Evolutionary conservation across 1,140 invertebrate species (phyloP).

Genomic region (Ceratina calcarata): DNA sequence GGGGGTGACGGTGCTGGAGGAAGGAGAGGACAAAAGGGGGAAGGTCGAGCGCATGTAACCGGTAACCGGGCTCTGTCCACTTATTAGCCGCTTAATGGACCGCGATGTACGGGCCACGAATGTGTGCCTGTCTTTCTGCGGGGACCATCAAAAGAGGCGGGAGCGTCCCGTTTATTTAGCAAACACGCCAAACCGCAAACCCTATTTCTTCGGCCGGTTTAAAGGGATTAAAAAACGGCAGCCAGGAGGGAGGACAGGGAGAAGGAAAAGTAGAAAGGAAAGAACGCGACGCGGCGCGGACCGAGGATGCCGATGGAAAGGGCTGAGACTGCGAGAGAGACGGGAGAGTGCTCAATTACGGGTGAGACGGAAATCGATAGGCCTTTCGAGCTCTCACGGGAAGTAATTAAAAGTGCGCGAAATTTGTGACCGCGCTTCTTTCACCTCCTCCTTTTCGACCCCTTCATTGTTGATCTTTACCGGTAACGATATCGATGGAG

Average conservation of each 20-base stretch:
- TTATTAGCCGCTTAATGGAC: constrained; percentile 68
- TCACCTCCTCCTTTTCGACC: background rate
- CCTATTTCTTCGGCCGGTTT: constrained; percentile 59
- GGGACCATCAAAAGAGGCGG: constrained; percentile 62
- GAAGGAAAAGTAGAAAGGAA: background rate
- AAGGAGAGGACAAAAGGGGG: constrained; percentile 4
- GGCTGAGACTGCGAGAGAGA: background rate
- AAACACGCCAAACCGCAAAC: constrained; percentile 66
- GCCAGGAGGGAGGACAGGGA: background rate
- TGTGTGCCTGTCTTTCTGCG: constrained; percentile 58
- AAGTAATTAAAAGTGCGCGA: constrained; percentile 64
- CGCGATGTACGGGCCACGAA: constrained; percentile 60
- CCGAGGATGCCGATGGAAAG: background rate
- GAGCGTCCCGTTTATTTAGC: constrained; percentile 63
- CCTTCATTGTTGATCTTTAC: constrained; percentile 32
- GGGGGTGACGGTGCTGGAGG: background rate
- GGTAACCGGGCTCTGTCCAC: constrained; percentile 65
- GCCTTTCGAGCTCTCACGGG: constrained; percentile 43
- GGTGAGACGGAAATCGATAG: constrained; percentile 59
- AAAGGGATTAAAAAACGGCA: constrained; percentile 54
- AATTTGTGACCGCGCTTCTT: constrained; percentile 55
- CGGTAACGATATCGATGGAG: background rate
- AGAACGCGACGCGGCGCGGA: too few species aligned
- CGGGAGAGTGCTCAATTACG: constrained; percentile 44
- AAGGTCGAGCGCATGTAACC: constrained; percentile 54